phyloP scores from a whole-genome alignment of 2,888 invertebrate species.

The Venustoraphidia nigricollis region DNA sequence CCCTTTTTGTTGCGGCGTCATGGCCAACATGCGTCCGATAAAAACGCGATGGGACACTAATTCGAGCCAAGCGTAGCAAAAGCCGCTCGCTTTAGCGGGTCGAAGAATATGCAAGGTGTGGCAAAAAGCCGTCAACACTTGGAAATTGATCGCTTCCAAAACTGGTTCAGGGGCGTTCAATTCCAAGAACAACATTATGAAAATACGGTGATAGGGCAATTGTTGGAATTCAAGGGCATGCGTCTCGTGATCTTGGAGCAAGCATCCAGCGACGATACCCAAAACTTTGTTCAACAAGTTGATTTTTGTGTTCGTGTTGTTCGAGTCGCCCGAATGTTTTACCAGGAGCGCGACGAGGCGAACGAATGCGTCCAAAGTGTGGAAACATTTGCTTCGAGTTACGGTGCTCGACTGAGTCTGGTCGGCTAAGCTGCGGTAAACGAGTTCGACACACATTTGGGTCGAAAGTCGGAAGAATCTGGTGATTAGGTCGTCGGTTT shows the following conservation, averaged over 20 bases:
- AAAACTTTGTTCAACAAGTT: conserved; percentile 90
- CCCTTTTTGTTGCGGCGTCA: conserved; percentile 84
- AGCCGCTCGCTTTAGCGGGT: conserved; percentile 87
- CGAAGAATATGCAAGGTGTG: conserved; percentile 87
- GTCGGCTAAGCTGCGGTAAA: conserved; percentile 71
- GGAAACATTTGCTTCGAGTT: conserved; percentile 82
- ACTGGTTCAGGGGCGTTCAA: conserved; percentile 88
- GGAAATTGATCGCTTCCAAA: conserved; percentile 87
- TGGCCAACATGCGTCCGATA: conserved; percentile 82
- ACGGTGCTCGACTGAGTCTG: conserved; percentile 46
- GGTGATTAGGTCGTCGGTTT: conserved; percentile 94
- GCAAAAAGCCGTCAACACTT: conserved; percentile 89
- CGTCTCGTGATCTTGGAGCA: conserved; percentile 91
- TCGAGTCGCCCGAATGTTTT: conserved; percentile 80
- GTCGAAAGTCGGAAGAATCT: conserved; percentile 93
- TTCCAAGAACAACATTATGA: conserved; percentile 93
- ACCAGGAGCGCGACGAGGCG: conserved; percentile 87
- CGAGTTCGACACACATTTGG: conserved; percentile 90
- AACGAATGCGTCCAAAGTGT: conserved; percentile 90
- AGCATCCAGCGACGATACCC: conserved; percentile 89
- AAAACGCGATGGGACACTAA: conserved; percentile 93
- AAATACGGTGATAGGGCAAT: conserved; percentile 91
- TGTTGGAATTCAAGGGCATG: conserved; percentile 86
- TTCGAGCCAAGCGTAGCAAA: conserved; percentile 97
- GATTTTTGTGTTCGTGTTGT: conserved; percentile 89